A percentile compares a stretch with the other conserved stretches of the same genome.
These are phyloP conservation scores for Champsocephalus esox DNA, from an alignment of 2,797 vertebrate genomes.

Conservation along the genomic window DNA sequence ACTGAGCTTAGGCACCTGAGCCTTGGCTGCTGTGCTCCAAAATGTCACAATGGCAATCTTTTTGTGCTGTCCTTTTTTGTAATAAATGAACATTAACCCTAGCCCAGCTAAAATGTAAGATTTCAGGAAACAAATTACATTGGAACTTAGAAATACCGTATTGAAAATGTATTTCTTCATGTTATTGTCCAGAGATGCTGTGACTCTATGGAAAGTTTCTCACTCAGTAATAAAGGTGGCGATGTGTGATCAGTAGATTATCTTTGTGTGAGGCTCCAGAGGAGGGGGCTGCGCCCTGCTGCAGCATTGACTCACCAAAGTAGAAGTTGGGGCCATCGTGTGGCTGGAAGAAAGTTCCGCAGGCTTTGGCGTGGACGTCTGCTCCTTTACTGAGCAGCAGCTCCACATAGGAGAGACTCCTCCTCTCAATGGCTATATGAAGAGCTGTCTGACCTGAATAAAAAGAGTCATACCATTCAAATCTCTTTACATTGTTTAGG, in stretches of 20 bases:
- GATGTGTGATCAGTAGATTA: not conserved
- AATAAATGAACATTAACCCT: not conserved
- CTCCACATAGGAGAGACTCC: constrained; percentile 87
- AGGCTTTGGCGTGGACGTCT: constrained; percentile 91
- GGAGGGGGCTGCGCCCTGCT: not conserved
- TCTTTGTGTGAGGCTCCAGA: not conserved
- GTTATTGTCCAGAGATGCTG: not conserved
- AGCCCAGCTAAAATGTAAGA: not conserved
- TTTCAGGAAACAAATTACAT: not conserved
- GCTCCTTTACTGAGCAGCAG: constrained; percentile 92
- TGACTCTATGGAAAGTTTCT: not conserved
- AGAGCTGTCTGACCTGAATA: constrained; percentile 93
- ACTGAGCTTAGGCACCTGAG: too few species aligned
- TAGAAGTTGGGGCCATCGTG: constrained; percentile 91
- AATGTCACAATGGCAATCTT: not conserved
- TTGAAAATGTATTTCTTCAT: not conserved
- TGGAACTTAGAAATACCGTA: not conserved
- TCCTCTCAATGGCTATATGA: constrained; percentile 95
- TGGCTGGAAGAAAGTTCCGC: constrained; percentile 93
- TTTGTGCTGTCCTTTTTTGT: not conserved
- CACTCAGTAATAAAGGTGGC: not conserved
- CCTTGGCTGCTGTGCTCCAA: too few species aligned
- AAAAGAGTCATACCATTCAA: not conserved
- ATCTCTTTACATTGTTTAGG: not conserved
- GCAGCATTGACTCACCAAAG: constrained; percentile 88